Base-by-base conservation (phyloP, 2,113 vertebrate genomes). In the Rhadina sibilatrix region DNA sequence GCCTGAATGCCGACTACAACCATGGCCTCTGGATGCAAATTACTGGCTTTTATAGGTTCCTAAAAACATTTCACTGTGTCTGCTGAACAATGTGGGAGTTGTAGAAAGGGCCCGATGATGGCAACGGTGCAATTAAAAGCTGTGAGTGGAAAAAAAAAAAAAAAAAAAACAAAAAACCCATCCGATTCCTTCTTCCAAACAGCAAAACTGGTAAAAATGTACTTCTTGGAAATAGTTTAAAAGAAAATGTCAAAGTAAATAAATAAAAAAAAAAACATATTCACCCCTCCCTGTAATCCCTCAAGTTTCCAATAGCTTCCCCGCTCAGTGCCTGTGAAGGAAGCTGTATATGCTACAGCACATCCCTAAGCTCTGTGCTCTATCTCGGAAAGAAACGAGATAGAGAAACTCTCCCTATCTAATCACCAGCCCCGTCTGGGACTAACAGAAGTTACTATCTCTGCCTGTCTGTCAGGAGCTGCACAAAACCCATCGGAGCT, bases 381-480 rank as follows among this genome's bases (percentile, higher is more conserved):
- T 94, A 83, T 96, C 80, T 88, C n/a, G 1, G 60, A 85, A 81
- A 84, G 78, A 90, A 90, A 90, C 0, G 9, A 93, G 93, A 95
- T 93, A 94, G 80, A 89, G 88, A 83, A 93, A 61, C 77, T 83
- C 85, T 86, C 88, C 75, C 94, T 93, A 92, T 95, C 96, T 92
- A 94, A 91, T 96, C 96, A 92, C 57, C 25, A 3, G 66, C 91
- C 93, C 91, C 1, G 66, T 87, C 90, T 97, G 77, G 75, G 79
- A 85, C 57, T 85, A 86, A 90, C 94, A 89, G 82, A 77, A 94
- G 95, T 94, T 94, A 64, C 93, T 95, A 95, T 96, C 95, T 95
- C 93, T 95, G 85, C 87, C 71, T 90, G 87, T 68, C 90, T 88
- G 87, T 75, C 88, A 88, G 76, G 92, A 94, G 82, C 90, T 42